A percentile compares a stretch with the other conserved stretches of the same genome.
Conservation (phyloP, 2,113 vertebrate species). For the Rattus norvegicus region GRCr8 NC_086025.1:48448501-48449000, state of each 20-base stretch:
- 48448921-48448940: not conserved
- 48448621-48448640: not conserved
- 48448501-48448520: not conserved
- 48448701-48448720: not conserved
- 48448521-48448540: not conserved
- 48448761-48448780: too few relatives aligned
- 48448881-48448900: not conserved
- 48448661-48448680: not conserved
- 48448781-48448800: not conserved
- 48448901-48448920: not conserved
- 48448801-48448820: not conserved
- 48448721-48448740: not conserved
- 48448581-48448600: too few relatives aligned
- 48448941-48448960: not conserved
- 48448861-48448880: not conserved
- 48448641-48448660: not conserved
- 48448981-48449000: not conserved
- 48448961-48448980: not conserved
- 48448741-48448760: too few relatives aligned
- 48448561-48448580: too few relatives aligned
- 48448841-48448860: not conserved
- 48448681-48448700: not conserved
- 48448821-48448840: not conserved
- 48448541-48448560: fast-evolving
- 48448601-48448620: not conserved